Evolutionary conservation across 2,113 vertebrate genomes (phyloP).

Genomic region (Eidolon helvum): DNA sequence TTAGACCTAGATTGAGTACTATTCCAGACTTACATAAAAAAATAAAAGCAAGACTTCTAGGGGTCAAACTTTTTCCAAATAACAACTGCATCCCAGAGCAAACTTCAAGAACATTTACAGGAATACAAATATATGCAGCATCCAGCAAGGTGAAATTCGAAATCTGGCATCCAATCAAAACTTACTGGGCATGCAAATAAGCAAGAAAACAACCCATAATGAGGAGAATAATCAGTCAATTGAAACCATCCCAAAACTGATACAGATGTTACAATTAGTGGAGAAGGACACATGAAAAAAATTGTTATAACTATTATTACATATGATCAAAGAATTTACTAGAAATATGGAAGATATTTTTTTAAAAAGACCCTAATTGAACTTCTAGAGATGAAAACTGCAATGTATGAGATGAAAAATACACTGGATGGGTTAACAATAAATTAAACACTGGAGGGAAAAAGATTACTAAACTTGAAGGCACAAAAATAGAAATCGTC

Average conservation of each 20-base stretch:
- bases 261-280: conserved; percentile 25
- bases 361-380: neutral
- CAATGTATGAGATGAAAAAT: conserved; percentile 3
- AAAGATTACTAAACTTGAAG: conserved; percentile 8
- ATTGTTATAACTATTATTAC: neutral
- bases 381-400: neutral
- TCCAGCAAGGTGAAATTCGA: neutral
- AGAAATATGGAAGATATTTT: neutral
- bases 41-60: conserved; percentile 32
- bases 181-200: neutral
- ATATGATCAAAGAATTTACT: conserved; percentile 16
- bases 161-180: neutral
- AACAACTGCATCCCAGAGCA: neutral
- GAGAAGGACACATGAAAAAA: neutral
- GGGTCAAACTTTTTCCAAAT: neutral
- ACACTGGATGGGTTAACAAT: neutral
- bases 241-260: neutral
- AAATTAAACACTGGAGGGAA: neutral
- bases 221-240: neutral
- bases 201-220: neutral
- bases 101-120: conserved; percentile 1
- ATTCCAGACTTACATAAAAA: conserved; percentile 25
- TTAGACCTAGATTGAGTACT: conserved; percentile 34
- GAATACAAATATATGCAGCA: conserved; percentile 4
- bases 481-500: neutral